phyloP scores from a whole-genome alignment of 1,140 invertebrate species.

The Temnothorax curvispinosus region DNA sequence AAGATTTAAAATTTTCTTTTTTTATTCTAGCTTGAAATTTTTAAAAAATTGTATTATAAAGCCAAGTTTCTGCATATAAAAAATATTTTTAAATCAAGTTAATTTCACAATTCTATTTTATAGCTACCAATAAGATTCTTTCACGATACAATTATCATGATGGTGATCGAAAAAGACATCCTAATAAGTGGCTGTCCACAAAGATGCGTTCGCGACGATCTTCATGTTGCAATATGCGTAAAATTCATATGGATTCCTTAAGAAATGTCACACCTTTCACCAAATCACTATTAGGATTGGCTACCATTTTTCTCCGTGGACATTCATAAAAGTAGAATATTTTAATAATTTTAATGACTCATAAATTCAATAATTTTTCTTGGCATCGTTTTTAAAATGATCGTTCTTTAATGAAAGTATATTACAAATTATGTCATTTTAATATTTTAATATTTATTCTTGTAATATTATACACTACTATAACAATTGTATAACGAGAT shows the following conservation, averaged over 20 bases:
- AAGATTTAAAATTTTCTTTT: not conserved
- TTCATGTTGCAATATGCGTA: not conserved
- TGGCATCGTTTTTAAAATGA: too few species aligned
- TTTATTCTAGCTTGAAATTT: not conserved
- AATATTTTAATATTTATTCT: slow-evolving; percentile 3
- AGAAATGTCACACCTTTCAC: slow-evolving; percentile 59
- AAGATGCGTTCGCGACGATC: not conserved
- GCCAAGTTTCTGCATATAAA: not conserved
- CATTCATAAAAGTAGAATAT: not conserved
- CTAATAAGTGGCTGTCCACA: not conserved
- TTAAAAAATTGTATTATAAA: not conserved
- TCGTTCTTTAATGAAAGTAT: slow-evolving; percentile 9
- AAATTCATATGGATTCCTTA: slow-evolving; percentile 3
- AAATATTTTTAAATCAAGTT: not conserved
- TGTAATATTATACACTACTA: not conserved
- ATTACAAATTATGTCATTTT: not conserved
- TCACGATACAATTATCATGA: slow-evolving; percentile 32
- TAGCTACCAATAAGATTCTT: not conserved
- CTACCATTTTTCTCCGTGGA: slow-evolving; percentile 16
- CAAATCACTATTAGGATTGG: slow-evolving; percentile 56
- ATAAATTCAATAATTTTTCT: not conserved
- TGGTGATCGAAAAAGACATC: slow-evolving; percentile 8
- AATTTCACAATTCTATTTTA: slow-evolving; percentile 3
- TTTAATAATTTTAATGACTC: not conserved
- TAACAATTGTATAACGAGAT: not conserved